Evolutionary conservation across 1,140 invertebrate genomes (phyloP).

Genomic region (Neotoxoptera formosana): DNA sequence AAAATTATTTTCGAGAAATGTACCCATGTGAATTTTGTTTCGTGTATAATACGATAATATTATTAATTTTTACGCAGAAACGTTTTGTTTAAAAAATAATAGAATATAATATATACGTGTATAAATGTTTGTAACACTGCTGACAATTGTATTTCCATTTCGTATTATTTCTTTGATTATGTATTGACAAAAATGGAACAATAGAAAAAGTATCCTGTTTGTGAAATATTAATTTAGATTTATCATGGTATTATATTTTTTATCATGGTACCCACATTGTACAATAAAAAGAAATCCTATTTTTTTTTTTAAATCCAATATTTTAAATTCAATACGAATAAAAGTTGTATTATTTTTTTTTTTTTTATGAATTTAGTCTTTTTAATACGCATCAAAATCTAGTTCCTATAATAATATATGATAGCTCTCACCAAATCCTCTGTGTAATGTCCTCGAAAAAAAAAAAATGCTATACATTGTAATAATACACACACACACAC

Average conservation of each 20-base stretch:
- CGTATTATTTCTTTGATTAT: neutral
- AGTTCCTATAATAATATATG: neutral
- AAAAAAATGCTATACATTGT: neutral
- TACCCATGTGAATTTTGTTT: neutral
- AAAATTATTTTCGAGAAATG: neutral
- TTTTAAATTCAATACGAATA: neutral
- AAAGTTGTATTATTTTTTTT: neutral
- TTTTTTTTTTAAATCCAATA: neutral
- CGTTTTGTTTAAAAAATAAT: neutral
- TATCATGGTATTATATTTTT: neutral
- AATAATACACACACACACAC: too few relatives aligned
- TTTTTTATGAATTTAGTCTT: neutral
- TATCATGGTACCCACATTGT: neutral
- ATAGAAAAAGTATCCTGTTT: neutral
- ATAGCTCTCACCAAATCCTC: neutral
- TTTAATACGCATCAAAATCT: neutral
- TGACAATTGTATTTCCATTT: neutral
- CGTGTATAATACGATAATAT: neutral
- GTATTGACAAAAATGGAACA: slow-evolving; percentile 5
- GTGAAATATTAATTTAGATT: slow-evolving; percentile 6
- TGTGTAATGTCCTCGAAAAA: neutral
- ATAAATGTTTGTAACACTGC: neutral
- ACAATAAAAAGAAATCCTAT: neutral
- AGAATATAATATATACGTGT: neutral
- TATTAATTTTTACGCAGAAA: neutral